phyloP scores from a whole-genome alignment of 2,113 vertebrate species.

The pig (Sus scrofa) region DNA sequence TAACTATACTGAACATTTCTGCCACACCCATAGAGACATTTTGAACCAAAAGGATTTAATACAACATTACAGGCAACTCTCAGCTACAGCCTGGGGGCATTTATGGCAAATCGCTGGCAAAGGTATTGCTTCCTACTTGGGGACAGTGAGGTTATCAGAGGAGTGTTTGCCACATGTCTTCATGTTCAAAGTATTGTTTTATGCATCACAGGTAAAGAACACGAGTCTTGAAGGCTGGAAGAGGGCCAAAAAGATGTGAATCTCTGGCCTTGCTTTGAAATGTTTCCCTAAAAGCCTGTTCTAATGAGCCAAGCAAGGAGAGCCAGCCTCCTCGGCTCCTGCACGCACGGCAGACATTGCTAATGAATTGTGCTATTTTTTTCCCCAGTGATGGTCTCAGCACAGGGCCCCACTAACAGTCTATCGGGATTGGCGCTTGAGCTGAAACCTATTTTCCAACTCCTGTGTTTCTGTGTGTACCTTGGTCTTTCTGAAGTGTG shows the following conservation, averaged over 20 bases:
- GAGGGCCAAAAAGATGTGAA: neutral
- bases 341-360: neutral
- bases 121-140: neutral
- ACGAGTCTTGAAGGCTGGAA: neutral
- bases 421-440: neutral
- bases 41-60: conserved; percentile 51
- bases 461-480: neutral
- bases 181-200: conserved; percentile 35
- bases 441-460: conserved; percentile 53
- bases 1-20: neutral
- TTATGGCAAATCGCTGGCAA: conserved; percentile 5
- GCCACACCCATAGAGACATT: conserved; percentile 31
- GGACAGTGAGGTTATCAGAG: neutral
- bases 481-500: conserved; percentile 62
- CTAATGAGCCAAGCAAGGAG: conserved; percentile 55
- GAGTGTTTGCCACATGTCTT: neutral
- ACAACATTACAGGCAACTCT: conserved; percentile 25
- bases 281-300: neutral
- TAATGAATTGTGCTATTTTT: conserved; percentile 57
- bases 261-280: conserved; percentile 42
- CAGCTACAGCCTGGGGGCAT: neutral
- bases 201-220: neutral
- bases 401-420: neutral
- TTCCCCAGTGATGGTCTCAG: neutral
- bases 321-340: neutral